Conservation (phyloP, 2,113 vertebrate genomes). For the Acrocephalus kingi region DNA sequence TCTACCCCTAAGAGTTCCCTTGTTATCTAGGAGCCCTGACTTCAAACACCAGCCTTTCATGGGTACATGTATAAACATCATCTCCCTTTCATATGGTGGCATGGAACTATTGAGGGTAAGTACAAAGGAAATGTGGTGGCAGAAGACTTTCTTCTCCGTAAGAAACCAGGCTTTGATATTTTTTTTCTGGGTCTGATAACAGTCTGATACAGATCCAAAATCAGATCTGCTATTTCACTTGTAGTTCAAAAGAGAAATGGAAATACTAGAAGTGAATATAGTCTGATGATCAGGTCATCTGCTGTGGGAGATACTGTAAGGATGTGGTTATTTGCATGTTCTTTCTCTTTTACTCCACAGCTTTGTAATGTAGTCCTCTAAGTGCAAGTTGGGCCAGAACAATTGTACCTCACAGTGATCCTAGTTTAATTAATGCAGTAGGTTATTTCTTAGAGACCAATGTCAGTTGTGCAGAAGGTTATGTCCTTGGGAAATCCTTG, state of each 20-base stretch:
- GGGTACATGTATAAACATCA: not conserved
- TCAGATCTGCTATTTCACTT: not conserved
- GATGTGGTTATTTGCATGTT: not conserved
- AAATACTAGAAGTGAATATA: not conserved
- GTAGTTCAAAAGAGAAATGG: not conserved
- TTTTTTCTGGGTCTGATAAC: not conserved
- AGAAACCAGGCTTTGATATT: not conserved
- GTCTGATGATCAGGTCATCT: not conserved
- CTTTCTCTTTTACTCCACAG: not conserved
- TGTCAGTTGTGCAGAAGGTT: not conserved
- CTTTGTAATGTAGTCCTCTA: not conserved
- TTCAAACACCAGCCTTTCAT: not conserved
- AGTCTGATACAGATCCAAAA: not conserved
- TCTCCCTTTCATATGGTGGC: not conserved
- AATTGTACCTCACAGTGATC: not conserved
- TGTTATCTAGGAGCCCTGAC: not conserved
- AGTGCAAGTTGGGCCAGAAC: not conserved
- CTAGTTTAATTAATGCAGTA: not conserved
- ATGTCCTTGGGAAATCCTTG: not conserved
- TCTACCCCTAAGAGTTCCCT: not conserved
- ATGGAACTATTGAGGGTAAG: accelerated
- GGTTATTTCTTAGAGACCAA: not conserved
- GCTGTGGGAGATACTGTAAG: not conserved
- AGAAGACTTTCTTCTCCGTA: not conserved
- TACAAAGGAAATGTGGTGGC: not conserved